Base-by-base conservation (phyloP, 2,113 vertebrate genomes). In the Leuciscus idus region DNA sequence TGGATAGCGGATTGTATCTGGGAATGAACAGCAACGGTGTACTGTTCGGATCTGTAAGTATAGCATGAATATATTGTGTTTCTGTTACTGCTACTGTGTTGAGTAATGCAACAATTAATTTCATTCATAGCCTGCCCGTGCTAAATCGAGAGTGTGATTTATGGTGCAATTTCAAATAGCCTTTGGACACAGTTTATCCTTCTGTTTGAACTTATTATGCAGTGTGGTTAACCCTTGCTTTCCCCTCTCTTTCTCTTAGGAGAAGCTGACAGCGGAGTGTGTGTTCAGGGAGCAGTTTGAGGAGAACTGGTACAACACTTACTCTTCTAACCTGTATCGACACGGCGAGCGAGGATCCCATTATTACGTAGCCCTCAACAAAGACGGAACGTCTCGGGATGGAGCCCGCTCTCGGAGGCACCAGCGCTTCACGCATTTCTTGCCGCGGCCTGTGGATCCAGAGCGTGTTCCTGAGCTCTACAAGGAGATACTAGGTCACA, bases 271-370 rank as follows among this genome's bases (percentile, higher is more conserved):
- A 33, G 96, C 98, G 79, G 98, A 99, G 90, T 96, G 96, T 90
- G 96, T 99, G 81, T 99, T 99, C 94, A 96, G 95, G 94, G 98
- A 99, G 92, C 97, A 99, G 90, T 99, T 99, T 93, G 98, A 99
- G 93, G 98, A 99, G 94, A 99, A 99, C 94, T 99, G 98, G 98
- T 99, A 99, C 95, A 99, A 99, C 90, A 99, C 98, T 1, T 99
- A 99, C 93, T 98, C 98, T 36, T 99, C 98, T 70, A 99, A 99
- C 92, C 96, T 99, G n/a, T 99, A 99, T 90, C 96, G 97, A 86
- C 97, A 99, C 1, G 96, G 96, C 90, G 97, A 99, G 91, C 96
- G 94, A 93, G 98, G 97, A 89, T 93, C 97, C 59, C 96, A 96
- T 92, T 99, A 97, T 91, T 99, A 98, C 78, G 98, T 99, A 12